These are phyloP conservation scores for Calephelis virginiensis DNA, from an alignment of 1,140 invertebrate species.

Conservation along the genomic window DNA sequence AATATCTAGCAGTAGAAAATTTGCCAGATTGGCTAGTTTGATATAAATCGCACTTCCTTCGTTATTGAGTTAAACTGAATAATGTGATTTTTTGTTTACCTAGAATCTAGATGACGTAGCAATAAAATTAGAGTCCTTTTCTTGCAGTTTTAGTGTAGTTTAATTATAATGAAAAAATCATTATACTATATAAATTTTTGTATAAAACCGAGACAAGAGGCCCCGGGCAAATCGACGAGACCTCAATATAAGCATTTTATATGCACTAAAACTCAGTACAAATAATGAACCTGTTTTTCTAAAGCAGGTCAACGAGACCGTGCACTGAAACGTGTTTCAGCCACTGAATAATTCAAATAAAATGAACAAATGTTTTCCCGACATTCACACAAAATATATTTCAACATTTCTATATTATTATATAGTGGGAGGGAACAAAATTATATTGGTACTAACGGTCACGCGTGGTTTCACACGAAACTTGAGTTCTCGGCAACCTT, in stretches of 20 bases:
- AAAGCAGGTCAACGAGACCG: slow-evolving; percentile 14
- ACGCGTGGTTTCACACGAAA: too few relatives aligned
- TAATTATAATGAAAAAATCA: background rate
- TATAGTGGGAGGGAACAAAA: background rate
- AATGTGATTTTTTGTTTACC: too few relatives aligned
- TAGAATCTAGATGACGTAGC: too few relatives aligned
- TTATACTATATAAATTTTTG: too few relatives aligned
- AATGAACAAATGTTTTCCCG: slow-evolving; percentile 15
- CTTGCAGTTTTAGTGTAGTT: background rate
- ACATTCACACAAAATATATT: slow-evolving; percentile 13
- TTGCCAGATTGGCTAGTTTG: too few relatives aligned
- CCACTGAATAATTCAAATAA: slow-evolving; percentile 17
- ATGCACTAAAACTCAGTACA: background rate
- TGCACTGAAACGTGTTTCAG: slow-evolving; percentile 1
- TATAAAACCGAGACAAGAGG: background rate
- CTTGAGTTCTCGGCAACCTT: too few relatives aligned
- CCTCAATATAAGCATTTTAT: slow-evolving; percentile 9
- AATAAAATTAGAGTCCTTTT: too few relatives aligned
- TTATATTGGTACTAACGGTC: too few relatives aligned
- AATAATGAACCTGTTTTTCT: slow-evolving; percentile 15
- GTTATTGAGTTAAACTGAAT: too few relatives aligned
- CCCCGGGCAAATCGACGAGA: slow-evolving; percentile 2
- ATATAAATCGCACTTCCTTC: too few relatives aligned
- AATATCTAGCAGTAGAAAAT: too few relatives aligned
- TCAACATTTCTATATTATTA: background rate